These are phyloP conservation scores for Menura novaehollandiae DNA, from an alignment of 2,113 vertebrate genomes.

Conservation along the genomic window DNA sequence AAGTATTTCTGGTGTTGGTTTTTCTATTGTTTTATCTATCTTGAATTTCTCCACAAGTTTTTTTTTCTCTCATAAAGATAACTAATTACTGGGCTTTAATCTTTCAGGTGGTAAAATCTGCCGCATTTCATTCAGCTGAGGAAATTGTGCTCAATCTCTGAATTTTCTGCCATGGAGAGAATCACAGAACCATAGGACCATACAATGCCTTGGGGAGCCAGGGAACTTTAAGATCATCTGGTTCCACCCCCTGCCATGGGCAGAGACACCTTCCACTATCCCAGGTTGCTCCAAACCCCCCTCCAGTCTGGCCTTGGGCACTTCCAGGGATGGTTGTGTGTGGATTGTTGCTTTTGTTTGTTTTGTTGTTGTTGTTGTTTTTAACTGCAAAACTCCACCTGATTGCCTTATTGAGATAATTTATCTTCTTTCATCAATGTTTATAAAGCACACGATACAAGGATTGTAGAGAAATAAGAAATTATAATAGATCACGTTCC, in stretches of 20 bases:
- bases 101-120: not conserved
- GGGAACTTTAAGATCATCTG: not conserved
- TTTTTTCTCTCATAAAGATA: not conserved
- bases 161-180: not conserved
- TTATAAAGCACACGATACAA: not conserved
- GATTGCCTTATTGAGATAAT: not conserved
- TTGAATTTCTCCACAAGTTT: not conserved
- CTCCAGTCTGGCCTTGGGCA: not conserved
- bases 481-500: not conserved
- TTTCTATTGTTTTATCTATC: not conserved
- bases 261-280: not conserved
- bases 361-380: not conserved
- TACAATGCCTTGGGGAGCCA: not conserved
- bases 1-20: rapidly evolving
- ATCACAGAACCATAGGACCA: not conserved
- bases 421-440: not conserved
- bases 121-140: not conserved
- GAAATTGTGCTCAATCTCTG: not conserved
- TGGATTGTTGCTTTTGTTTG: not conserved
- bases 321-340: not conserved
- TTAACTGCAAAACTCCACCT: not conserved
- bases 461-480: not conserved
- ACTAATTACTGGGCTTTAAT: not conserved
- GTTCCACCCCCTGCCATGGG: not conserved
- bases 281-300: not conserved